Evolutionary conservation across 2,113 vertebrate species (phyloP).

Genomic region (Elanoides forficatus): DNA sequence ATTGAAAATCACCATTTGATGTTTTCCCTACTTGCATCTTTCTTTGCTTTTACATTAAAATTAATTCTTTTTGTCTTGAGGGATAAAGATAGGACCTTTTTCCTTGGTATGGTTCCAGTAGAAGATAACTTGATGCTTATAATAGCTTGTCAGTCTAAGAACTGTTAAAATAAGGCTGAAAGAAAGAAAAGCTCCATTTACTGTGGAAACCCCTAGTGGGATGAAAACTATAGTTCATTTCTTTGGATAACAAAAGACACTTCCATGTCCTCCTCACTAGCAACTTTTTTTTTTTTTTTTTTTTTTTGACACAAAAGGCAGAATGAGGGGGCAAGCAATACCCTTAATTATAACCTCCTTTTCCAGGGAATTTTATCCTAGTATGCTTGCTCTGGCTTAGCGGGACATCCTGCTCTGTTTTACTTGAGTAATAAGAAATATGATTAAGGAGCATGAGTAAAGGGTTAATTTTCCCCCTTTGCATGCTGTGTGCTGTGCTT

Average conservation of each 20-base stretch:
- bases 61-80: conserved; percentile 35
- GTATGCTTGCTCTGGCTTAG: conserved; percentile 20
- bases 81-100: conserved; percentile 37
- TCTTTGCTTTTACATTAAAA: background rate
- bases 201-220: conserved; percentile 64
- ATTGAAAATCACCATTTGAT: background rate
- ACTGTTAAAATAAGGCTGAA: conserved; percentile 58
- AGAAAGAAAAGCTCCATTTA: conserved; percentile 65
- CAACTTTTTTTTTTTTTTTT: conserved; percentile 28
- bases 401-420: conserved; percentile 10
- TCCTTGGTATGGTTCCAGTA: background rate
- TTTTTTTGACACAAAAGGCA: background rate
- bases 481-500: background rate
- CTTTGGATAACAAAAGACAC: conserved; percentile 72
- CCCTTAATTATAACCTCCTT: conserved; percentile 41
- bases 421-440: background rate
- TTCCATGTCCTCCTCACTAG: conserved; percentile 59
- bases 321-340: conserved; percentile 36
- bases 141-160: conserved; percentile 57
- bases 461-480: conserved; percentile 65
- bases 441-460: background rate
- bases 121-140: conserved; percentile 36
- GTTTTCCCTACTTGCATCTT: background rate
- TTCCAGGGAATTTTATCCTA: background rate
- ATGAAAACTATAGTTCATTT: conserved; percentile 70